Percentiles rank a stretch among this genome's conserved stretches.
Evolutionary conservation across 2,888 invertebrate genomes (phyloP).

Genomic region (Dexiosoma caninum): DNA sequence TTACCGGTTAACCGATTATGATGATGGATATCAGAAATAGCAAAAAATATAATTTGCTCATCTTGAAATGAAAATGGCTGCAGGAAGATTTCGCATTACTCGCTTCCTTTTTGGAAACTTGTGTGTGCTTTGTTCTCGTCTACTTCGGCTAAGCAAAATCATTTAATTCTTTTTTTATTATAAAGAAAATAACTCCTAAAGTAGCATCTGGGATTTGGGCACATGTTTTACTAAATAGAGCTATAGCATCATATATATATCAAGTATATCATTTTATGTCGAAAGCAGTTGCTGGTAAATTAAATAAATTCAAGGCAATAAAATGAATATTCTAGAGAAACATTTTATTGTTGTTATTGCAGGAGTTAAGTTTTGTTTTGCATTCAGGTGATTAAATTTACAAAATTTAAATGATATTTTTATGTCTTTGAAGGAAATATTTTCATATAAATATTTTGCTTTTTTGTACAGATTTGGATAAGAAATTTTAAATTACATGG

Average conservation of each 20-base stretch:
- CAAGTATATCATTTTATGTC: neutral
- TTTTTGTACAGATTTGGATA: conserved; percentile 2
- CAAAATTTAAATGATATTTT: neutral
- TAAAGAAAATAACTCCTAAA: neutral
- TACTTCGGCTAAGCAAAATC: neutral
- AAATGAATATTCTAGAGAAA: neutral
- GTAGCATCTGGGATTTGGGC: neutral
- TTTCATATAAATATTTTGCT: neutral
- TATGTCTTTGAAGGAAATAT: neutral
- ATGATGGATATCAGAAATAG: no score
- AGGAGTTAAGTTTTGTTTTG: neutral
- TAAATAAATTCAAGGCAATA: neutral
- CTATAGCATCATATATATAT: no score
- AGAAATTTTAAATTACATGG: conserved; percentile 46
- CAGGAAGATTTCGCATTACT: no score
- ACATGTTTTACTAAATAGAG: neutral
- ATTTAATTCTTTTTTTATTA: neutral
- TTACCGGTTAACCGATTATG: no score
- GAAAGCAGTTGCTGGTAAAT: neutral
- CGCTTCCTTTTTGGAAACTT: no score
- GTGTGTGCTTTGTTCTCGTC: no score
- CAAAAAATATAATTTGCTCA: no score
- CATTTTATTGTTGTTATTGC: neutral
- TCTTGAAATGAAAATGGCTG: no score
- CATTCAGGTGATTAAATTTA: neutral